phyloP scores from a whole-genome alignment of 2,797 vertebrate genomes.

The Intellagama lesueurii region DNA sequence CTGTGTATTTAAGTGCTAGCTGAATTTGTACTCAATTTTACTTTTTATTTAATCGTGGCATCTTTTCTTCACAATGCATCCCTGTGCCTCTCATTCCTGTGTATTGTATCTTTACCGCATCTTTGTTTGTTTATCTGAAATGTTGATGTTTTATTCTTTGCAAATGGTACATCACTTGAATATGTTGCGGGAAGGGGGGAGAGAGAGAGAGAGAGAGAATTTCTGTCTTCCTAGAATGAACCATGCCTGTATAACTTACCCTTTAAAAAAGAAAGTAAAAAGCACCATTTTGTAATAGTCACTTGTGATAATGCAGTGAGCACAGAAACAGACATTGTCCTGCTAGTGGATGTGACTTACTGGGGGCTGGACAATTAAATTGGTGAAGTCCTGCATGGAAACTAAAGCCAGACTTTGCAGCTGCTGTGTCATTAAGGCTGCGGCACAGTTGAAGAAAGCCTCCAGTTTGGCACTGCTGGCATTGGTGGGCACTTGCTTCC shows the following conservation, averaged over 20 bases:
- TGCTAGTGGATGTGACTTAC: slow-evolving; percentile 73
- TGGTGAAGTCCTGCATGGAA: slow-evolving; percentile 87
- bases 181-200: neutral
- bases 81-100: neutral
- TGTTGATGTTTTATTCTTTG: neutral
- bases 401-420: slow-evolving; percentile 84
- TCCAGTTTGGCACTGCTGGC: slow-evolving; percentile 76
- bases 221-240: slow-evolving; percentile 16
- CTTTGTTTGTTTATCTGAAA: neutral
- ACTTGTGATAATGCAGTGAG: neutral
- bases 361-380: slow-evolving; percentile 80
- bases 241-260: neutral
- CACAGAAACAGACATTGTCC: neutral
- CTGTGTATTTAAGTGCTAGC: neutral
- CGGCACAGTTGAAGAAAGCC: slow-evolving; percentile 86
- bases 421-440: slow-evolving; percentile 86
- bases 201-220: neutral
- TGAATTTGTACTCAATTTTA: no score
- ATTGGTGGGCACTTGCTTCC: slow-evolving; percentile 78
- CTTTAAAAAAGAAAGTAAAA: neutral
- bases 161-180: neutral
- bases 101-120: neutral
- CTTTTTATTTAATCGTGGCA: neutral
- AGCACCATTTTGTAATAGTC: neutral
- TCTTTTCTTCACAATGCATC: neutral